Conservation (phyloP, 2,888 invertebrate species). For the Argyra leucocephala region DNA sequence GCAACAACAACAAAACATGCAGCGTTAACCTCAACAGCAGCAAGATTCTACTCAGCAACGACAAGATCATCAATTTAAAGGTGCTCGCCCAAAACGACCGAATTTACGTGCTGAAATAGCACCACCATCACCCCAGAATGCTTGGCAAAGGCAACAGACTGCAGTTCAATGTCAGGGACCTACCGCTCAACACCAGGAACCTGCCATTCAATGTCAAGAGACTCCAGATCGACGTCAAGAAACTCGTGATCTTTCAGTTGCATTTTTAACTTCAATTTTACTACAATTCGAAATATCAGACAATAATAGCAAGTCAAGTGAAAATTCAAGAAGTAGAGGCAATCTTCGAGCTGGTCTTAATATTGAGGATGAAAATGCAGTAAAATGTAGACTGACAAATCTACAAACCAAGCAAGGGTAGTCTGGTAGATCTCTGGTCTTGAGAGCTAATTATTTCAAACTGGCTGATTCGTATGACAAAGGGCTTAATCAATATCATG, state of each 20-base stretch:
- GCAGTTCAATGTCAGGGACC: not conserved
- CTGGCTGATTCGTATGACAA: slow-evolving; percentile 47
- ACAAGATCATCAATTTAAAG: not conserved
- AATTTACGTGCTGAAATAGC: not conserved
- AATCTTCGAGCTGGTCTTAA: slow-evolving; percentile 18
- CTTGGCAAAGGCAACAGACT: not conserved
- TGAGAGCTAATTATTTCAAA: slow-evolving; percentile 61
- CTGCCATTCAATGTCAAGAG: too few relatives aligned
- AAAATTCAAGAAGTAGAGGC: slow-evolving; percentile 10
- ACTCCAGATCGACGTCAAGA: too few relatives aligned
- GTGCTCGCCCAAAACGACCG: not conserved
- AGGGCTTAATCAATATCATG: slow-evolving; percentile 72
- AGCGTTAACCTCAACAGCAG: not conserved
- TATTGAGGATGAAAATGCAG: slow-evolving; percentile 8
- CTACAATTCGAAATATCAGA: not conserved
- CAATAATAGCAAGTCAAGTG: not conserved
- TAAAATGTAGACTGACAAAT: slow-evolving; percentile 27
- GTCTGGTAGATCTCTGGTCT: slow-evolving; percentile 44
- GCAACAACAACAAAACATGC: not conserved
- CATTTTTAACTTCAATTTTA: not conserved
- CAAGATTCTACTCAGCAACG: not conserved
- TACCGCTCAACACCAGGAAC: not conserved
- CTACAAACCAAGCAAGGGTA: slow-evolving; percentile 41
- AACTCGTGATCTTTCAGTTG: not conserved
- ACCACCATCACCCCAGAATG: not conserved